Percentiles rank a stretch among this genome's conserved stretches.
phyloP scores from a whole-genome alignment of 2,888 invertebrate genomes.

The Drosophila imparisetae region DNA sequence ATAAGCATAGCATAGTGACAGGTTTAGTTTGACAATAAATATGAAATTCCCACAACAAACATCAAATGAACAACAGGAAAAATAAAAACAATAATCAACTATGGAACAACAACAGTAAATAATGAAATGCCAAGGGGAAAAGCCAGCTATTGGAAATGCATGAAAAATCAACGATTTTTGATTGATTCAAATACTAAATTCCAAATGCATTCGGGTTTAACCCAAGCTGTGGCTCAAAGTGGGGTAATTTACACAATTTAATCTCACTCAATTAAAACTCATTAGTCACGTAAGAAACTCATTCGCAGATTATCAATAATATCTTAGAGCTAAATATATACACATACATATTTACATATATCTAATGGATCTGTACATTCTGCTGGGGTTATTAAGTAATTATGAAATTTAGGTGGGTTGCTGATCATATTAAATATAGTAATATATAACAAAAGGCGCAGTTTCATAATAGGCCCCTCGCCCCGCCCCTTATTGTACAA shows the following conservation, averaged over 20 bases:
- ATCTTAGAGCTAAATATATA: constrained; percentile 5
- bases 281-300: constrained; percentile 35
- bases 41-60: constrained; percentile 24
- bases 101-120: constrained; percentile 15
- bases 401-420: constrained; percentile 17
- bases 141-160: not conserved
- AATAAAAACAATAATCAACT: constrained; percentile 6
- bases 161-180: not conserved
- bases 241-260: constrained; percentile 26
- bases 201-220: not conserved
- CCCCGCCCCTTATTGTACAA: constrained; percentile 11
- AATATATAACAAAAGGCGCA: constrained; percentile 35
- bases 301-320: constrained; percentile 24
- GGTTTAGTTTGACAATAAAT: constrained; percentile 18
- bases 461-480: constrained; percentile 15
- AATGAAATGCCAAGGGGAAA: constrained; percentile 36
- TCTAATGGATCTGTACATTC: constrained; percentile 25
- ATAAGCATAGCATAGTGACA: constrained; percentile 17
- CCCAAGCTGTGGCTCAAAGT: constrained; percentile 9
- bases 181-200: not conserved
- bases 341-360: constrained; percentile 23
- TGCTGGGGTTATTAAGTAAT: constrained; percentile 38
- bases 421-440: constrained; percentile 32
- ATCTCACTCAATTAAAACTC: constrained; percentile 23
- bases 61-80: not conserved